Evolutionary conservation across 2,797 vertebrate species (phyloP), one percentile per base, ranked within the genome.

Genomic region (Gallinago nigripennis): DNA sequence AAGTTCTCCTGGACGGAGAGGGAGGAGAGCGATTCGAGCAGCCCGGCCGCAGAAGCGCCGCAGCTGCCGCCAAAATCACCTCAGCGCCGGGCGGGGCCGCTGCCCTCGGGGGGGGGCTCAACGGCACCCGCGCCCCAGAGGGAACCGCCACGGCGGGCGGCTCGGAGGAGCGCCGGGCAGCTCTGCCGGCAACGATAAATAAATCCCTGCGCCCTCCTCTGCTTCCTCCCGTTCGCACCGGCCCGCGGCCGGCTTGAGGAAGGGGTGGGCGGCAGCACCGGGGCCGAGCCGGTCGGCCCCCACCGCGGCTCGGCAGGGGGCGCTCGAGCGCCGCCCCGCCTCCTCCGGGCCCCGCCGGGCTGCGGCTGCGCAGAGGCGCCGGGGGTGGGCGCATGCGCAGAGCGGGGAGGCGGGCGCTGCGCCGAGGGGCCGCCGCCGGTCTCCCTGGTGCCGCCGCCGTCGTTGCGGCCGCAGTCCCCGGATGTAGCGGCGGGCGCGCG

Each of bases 401-500:
- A 2, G 39, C 7, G 16, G 27, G 27, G 58, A 35, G 64, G 69
- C 9, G 81, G 51, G 37, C 19, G 27, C 31, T 30, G 65, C 4
- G 31, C 12, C 20, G 18, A 21, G 31, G 16, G 35, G 65, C 48
- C 24, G 57, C n/a, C 68, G 50, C 45, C 30, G 53, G 53, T 82
- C 57, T 39, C 69, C 63, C n/a, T 43, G 84, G 72, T 72, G 53
- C 71, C 16, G 87, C 45, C 45, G 82, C 78, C 19, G 89, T 37
- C 57, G 89, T 37, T 53, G 88, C 66, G 20, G 71, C 41, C 27
- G 45, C 56, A 31, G 94, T 79, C 69, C 95, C 97, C 97, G 97
- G 98, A 98, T 97, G 97, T 96, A 94, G 93, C 63, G 90, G 96
- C 79, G 45, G 94, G 94, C 71, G 86, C n/a, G 87, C 23, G 88